phyloP scores from a whole-genome alignment of 2,113 vertebrate genomes.

The Fregata magnificens region DNA sequence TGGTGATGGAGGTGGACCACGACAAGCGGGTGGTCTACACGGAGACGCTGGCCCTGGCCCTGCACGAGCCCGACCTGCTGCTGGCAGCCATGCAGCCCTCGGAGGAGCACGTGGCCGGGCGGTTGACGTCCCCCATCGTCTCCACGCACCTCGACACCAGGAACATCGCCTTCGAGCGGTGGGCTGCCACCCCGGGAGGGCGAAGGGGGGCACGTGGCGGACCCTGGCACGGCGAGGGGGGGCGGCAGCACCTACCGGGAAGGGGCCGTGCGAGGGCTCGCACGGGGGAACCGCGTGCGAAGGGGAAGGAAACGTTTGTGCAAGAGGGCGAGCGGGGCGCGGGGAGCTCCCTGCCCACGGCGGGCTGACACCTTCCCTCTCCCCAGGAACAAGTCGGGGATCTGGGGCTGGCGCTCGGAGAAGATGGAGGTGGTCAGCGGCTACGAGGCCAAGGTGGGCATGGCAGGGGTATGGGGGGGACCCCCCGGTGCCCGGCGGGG shows the following conservation, averaged over 20 bases:
- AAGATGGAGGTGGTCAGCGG: constrained; percentile 92
- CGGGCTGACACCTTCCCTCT: not conserved
- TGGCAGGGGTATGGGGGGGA: accelerated
- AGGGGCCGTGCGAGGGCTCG: accelerated
- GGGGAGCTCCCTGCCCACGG: not conserved
- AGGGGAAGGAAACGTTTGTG: not conserved
- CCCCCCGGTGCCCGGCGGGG: not conserved
- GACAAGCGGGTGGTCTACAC: constrained; percentile 96
- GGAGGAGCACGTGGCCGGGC: constrained; percentile 90
- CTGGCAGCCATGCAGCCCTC: constrained; percentile 92
- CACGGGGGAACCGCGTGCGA: accelerated
- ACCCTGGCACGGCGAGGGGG: no score
- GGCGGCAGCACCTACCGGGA: accelerated
- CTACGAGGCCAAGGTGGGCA: constrained; percentile 92
- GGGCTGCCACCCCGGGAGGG: not conserved
- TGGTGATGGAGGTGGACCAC: constrained; percentile 97
- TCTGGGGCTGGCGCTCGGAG: constrained; percentile 97
- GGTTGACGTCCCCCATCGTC: constrained; percentile 91
- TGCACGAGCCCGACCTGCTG: constrained; percentile 85
- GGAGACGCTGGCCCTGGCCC: constrained; percentile 83
- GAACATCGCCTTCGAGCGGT: constrained; percentile 95
- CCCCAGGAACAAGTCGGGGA: constrained; percentile 92
- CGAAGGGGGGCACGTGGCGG: not conserved
- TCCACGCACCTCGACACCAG: constrained; percentile 94
- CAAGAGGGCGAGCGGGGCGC: not conserved